Evolutionary conservation across 2,888 invertebrate species (phyloP).

Genomic region (Melinaea menophilus): DNA sequence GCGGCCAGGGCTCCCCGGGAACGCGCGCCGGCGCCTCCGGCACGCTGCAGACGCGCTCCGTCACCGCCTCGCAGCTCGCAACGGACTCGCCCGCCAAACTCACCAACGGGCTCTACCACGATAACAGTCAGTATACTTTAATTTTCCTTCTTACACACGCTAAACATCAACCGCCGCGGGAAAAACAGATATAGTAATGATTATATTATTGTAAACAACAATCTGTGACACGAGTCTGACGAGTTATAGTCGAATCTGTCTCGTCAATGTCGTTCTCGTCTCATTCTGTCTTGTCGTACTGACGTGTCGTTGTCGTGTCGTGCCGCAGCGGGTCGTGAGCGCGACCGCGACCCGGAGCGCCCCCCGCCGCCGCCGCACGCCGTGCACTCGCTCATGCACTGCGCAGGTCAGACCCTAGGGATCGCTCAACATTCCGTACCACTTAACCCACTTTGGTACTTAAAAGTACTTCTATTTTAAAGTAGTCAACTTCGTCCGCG

Average conservation of each 20-base stretch:
- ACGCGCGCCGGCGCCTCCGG: slow-evolving; percentile 79
- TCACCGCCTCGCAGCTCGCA: slow-evolving; percentile 93
- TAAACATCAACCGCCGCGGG: too few relatives aligned
- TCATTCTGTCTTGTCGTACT: slow-evolving; percentile 27
- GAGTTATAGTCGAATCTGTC: neutral
- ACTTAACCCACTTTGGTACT: too few relatives aligned
- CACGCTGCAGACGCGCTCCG: slow-evolving; percentile 92
- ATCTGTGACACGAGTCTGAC: too few relatives aligned
- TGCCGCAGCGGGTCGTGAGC: slow-evolving; percentile 44
- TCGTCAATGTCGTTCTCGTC: neutral
- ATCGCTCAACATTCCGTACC: neutral
- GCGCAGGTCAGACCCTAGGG: slow-evolving; percentile 80
- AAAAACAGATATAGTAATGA: too few relatives aligned
- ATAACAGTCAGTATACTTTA: slow-evolving; percentile 75
- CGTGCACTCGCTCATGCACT: slow-evolving; percentile 85
- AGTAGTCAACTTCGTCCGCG: too few relatives aligned
- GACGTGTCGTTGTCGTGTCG: slow-evolving; percentile 11
- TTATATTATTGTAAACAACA: too few relatives aligned
- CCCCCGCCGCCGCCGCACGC: slow-evolving; percentile 84
- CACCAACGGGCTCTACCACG: slow-evolving; percentile 85
- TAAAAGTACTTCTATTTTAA: too few relatives aligned
- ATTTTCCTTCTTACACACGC: neutral
- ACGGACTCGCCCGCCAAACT: slow-evolving; percentile 93
- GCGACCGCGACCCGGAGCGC: slow-evolving; percentile 77
- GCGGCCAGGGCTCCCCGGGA: slow-evolving; percentile 68